Evolutionary conservation across 2,113 vertebrate genomes (phyloP).

Genomic region (Lasiurus borealis): DNA sequence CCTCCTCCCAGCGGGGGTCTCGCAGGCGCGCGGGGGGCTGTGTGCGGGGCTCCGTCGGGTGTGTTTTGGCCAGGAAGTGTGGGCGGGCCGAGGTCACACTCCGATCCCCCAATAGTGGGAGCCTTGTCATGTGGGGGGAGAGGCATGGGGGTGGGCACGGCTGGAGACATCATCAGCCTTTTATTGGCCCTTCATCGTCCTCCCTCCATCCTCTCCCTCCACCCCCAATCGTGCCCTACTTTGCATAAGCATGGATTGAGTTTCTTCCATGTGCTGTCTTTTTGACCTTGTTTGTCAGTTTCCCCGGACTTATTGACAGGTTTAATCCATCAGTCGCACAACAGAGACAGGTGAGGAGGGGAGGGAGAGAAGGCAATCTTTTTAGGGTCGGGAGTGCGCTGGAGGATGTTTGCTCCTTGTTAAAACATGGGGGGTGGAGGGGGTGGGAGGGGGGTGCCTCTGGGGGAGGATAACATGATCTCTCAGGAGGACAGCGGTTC

Average conservation of each 20-base stretch:
- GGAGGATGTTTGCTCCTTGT: not conserved
- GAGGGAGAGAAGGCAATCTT: not conserved
- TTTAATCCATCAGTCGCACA: not conserved
- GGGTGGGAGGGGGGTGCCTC: not conserved
- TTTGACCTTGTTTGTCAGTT: constrained; percentile 15
- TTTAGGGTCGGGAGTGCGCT: not conserved
- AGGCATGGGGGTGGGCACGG: not conserved
- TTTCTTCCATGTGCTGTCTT: constrained; percentile 7
- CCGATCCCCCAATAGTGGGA: not conserved
- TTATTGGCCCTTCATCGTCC: not conserved
- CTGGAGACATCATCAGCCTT: not conserved
- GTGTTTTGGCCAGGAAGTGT: constrained; percentile 20
- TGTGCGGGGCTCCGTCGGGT: not conserved
- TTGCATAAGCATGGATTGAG: not conserved
- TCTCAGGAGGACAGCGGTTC: not conserved
- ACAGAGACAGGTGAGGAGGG: not conserved
- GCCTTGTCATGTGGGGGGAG: constrained; percentile 37
- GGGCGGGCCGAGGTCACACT: not conserved
- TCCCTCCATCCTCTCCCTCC: too few species aligned
- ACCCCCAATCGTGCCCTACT: not conserved
- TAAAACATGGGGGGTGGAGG: not conserved
- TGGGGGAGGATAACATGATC: not conserved
- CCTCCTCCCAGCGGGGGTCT: not conserved
- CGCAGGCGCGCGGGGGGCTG: not conserved
- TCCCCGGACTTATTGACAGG: not conserved